Base-by-base conservation (phyloP, 1,140 invertebrate species). In the Pygmarrhopalites habei region DNA sequence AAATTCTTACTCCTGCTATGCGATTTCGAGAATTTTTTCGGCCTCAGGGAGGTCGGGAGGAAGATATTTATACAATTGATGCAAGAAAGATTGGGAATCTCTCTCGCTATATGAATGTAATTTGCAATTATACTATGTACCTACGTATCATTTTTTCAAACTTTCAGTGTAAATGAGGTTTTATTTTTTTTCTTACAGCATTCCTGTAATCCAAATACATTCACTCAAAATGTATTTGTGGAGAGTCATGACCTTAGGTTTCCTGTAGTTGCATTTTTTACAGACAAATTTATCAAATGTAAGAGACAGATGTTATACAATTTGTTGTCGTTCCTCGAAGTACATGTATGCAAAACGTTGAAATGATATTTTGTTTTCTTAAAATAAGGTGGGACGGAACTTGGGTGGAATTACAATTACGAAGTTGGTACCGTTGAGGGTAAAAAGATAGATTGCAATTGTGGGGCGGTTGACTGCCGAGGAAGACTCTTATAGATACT, bases 201-300 rank as follows among this genome's bases (percentile, higher is more conserved):
- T 46, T 58, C 57, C 7, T 58, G 46, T 39, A 0, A 0, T n/a
- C 58, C 58, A 23, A 60, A 60, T 35, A 30, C 51, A 32, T 60
- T 60, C 21, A 1, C 30, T 1, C 58, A 60, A 32, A 32, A 32
- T 1, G 46, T 60, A n/a, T 49, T 60, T 14, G 10, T 14, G 7
- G n/a, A 30, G 2, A 17, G 19, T 19, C 12, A 25, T 23, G 19
- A 17, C 30, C 19, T 29, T 1, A 3, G 28, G 3, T 10, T 35
- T 0, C 58, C 58, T 25, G 14, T 12, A 0, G 14, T 60, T 47
- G 25, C 58, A 2, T 60, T 60, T 4, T 60, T 60, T 60, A 26
- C 58, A 2, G 51, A 52, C 21, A 28, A 17, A 21, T 12, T 49
- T 35, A 60, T 60, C 1, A 7, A 28, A 1, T 43, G 39, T 41